Conservation (phyloP, 1,140 invertebrate species). For the Tetramorium alpestre region DNA sequence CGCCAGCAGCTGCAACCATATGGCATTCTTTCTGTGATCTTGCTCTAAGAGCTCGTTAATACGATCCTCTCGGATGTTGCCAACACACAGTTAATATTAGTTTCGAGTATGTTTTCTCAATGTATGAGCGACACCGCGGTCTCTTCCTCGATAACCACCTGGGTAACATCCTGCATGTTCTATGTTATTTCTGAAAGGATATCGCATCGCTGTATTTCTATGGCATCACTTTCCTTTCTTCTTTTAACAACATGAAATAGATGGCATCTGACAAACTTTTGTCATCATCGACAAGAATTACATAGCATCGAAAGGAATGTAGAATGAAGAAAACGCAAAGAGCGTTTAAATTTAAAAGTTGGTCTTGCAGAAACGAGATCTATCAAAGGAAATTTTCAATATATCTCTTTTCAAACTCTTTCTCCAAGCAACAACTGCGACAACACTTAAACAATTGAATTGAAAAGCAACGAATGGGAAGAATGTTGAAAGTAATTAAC, state of each 20-base stretch:
- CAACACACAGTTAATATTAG: constrained; percentile 84
- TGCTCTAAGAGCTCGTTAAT: constrained; percentile 83
- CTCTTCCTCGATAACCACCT: constrained; percentile 47
- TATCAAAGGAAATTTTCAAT: background rate
- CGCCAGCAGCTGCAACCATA: constrained; percentile 79
- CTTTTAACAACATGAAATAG: background rate
- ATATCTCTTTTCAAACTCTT: background rate
- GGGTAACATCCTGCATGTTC: constrained; percentile 32
- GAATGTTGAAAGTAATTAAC: too few species aligned
- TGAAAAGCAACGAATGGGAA: too few species aligned
- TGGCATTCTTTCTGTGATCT: constrained; percentile 81
- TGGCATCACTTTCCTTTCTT: background rate
- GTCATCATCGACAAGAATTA: too few species aligned
- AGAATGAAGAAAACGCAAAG: background rate
- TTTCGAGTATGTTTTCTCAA: constrained; percentile 83
- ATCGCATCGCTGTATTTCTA: background rate
- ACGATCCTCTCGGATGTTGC: constrained; percentile 81
- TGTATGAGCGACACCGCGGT: constrained; percentile 73
- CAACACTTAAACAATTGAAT: too few species aligned
- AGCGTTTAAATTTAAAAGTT: background rate
- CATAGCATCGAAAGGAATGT: too few species aligned
- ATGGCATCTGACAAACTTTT: background rate
- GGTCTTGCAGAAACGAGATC: background rate
- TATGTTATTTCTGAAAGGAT: constrained; percentile 28
- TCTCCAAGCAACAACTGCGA: background rate